Conservation (phyloP, 2,113 vertebrate species). For the Ochotona princeps region DNA sequence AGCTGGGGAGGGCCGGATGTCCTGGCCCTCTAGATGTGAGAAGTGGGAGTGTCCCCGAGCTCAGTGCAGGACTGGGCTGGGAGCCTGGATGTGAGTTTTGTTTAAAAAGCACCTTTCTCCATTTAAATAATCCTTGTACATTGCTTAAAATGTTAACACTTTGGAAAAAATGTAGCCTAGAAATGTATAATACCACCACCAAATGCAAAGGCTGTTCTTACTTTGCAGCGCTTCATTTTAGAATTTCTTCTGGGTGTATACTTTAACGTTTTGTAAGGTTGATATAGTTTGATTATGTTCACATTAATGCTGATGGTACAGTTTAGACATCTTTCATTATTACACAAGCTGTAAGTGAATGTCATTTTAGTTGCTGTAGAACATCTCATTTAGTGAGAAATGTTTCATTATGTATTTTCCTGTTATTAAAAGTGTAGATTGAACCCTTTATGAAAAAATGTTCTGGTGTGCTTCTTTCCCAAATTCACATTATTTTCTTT, state of each 20-base stretch:
- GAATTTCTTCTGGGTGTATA: neutral
- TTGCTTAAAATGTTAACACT: conserved; percentile 2
- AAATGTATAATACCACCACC: neutral
- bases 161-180: neutral
- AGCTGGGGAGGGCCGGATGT: neutral
- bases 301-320: neutral
- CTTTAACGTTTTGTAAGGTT: conserved; percentile 29
- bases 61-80: neutral
- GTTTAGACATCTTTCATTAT: neutral
- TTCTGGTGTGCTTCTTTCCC: neutral
- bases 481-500: neutral
- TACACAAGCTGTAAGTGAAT: neutral
- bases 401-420: conserved; percentile 42
- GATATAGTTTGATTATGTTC: conserved; percentile 28
- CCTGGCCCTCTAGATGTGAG: neutral
- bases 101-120: neutral
- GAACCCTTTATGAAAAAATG: neutral
- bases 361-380: conserved; percentile 6
- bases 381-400: neutral
- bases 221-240: neutral
- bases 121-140: neutral
- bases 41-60: neutral
- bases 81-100: conserved; percentile 6
- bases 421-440: conserved; percentile 12
- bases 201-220: neutral